Base-by-base conservation (phyloP, 2,113 vertebrate genomes). In the Toxostoma redivivum region DNA sequence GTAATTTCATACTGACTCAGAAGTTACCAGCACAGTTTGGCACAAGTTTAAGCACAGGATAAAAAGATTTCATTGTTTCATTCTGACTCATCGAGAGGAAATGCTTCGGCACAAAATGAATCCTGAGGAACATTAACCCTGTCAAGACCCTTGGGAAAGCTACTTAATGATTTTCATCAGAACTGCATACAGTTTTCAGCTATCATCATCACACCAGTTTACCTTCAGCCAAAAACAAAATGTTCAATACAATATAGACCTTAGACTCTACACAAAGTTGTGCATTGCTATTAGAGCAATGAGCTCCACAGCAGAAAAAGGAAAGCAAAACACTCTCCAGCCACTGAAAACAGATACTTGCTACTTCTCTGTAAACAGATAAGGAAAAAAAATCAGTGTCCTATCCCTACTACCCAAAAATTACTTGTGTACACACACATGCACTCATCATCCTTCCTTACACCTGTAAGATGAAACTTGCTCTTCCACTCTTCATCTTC, bases 1-100 rank as follows among this genome's bases (percentile, higher is more conserved):
- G 96, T 72, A 90, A 94, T 92, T 91, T 77, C 64, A 90, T 15
- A 8, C 33, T 45, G 71, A 31, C 45, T 31, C 12, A 81, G 56
- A 62, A 90, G 76, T 81, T 62, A 71, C 42, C 42, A 64, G 66
- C 38, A 80, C 4, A 33, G 54, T 37, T 82, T 93, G 86, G 92
- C 94, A 92, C 40, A 95, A 90, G 62, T 42, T 86, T 74, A 70
- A 65, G 48, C 5, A 8, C 69, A 81, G 57, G 61, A 71, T 86
- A 74, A 92, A 94, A 97, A 92, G 81, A 90, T 73, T 81, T 90
- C 77, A 92, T 93, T 94, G 95, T 92, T 97, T 93, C 88, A 95
- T 64, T 93, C 89, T 95, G 95, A 97, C 88, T 95, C 95, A 95
- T 65, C 5, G 2, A 82, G 92, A 97, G 95, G 96, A 97, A 98